Percentiles rank a stretch among this genome's conserved stretches.
These are phyloP conservation scores for Ammodytes dubius DNA, from an alignment of 2,113 vertebrate species.

Conservation along the genomic window DNA sequence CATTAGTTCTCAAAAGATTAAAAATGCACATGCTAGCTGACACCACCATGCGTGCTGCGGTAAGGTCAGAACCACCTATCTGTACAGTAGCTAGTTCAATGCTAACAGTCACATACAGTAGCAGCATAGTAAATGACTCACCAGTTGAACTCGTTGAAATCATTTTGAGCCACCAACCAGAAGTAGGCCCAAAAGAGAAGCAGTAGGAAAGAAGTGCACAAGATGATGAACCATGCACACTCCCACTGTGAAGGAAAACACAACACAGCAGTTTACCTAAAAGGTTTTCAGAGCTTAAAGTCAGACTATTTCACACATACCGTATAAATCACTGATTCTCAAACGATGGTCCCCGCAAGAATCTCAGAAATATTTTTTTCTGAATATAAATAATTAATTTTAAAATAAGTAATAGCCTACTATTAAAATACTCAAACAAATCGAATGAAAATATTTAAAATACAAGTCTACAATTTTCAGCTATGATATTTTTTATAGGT, in stretches of 20 bases:
- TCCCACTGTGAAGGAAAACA: constrained; percentile 90
- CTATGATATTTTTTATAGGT: too few species aligned
- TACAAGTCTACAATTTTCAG: too few species aligned
- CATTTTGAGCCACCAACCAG: constrained; percentile 96
- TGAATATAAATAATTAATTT: too few species aligned
- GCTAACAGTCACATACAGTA: background rate
- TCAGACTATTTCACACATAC: background rate
- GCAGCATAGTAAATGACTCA: constrained; percentile 76
- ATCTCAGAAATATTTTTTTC: too few species aligned
- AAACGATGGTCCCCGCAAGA: too few species aligned
- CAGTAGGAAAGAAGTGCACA: constrained; percentile 92
- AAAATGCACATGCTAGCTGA: background rate
- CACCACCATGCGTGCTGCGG: background rate
- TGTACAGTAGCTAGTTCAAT: background rate
- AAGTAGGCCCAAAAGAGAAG: constrained; percentile 96
- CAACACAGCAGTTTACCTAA: constrained; percentile 7
- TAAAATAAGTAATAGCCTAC: too few species aligned
- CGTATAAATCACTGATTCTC: too few species aligned
- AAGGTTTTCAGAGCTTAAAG: background rate
- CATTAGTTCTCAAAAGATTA: background rate
- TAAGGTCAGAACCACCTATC: background rate
- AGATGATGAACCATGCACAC: constrained; percentile 93
- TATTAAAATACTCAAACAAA: too few species aligned
- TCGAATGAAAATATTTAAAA: too few species aligned
- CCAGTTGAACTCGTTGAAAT: constrained; percentile 98